Percentiles rank a stretch among this genome's conserved stretches.
Conservation (phyloP, 2,113 vertebrate genomes). For the Oreochromis niloticus region DNA sequence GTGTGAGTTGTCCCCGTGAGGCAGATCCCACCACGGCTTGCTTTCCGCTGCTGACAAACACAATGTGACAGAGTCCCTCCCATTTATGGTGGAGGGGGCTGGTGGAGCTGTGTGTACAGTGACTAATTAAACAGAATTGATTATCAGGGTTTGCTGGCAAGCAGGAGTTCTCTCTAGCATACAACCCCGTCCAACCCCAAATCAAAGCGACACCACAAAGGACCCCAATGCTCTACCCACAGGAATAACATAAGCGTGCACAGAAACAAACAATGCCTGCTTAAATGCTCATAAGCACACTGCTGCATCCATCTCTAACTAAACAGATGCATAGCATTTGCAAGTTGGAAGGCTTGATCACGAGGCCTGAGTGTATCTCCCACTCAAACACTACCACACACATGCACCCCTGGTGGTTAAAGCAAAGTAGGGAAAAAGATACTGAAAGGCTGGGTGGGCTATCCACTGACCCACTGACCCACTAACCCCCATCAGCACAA, state of each 20-base stretch:
- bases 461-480: constrained; percentile 24
- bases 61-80: constrained; percentile 62
- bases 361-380: not conserved
- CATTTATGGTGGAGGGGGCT: not conserved
- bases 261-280: constrained; percentile 26
- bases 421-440: not conserved
- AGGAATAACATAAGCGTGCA: constrained; percentile 20
- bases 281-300: not conserved
- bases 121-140: constrained; percentile 77
- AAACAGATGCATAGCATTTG: not conserved
- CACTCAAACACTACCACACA: not conserved
- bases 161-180: constrained; percentile 7
- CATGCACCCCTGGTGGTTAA: not conserved
- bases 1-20: constrained; percentile 58
- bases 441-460: not conserved
- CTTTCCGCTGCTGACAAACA: constrained; percentile 60
- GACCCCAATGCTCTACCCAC: constrained; percentile 13
- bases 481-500: constrained; percentile 38
- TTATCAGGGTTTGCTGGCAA: constrained; percentile 50
- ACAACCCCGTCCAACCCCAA: not conserved
- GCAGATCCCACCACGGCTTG: constrained; percentile 28
- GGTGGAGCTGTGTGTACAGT: constrained; percentile 29
- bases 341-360: not conserved
- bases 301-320: constrained; percentile 7
- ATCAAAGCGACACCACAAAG: constrained; percentile 31